These are phyloP conservation scores for Ivindomyrus marchei DNA, from an alignment of 2,113 vertebrate genomes.

Conservation along the genomic window DNA sequence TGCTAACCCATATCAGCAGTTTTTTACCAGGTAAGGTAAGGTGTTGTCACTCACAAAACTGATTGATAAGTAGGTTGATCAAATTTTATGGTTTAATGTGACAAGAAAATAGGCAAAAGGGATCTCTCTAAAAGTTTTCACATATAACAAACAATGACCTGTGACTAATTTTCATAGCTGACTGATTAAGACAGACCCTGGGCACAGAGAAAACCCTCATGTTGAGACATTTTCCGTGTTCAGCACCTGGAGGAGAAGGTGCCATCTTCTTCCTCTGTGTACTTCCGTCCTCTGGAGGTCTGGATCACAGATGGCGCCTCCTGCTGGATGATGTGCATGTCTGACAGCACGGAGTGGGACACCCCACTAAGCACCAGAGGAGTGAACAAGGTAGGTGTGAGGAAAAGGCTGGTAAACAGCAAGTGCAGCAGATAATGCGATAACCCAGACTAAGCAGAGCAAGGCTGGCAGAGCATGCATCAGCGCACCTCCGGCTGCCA, in stretches of 20 bases:
- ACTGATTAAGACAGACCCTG: neutral
- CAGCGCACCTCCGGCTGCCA: constrained; percentile 37
- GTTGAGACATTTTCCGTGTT: neutral
- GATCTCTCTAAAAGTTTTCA: neutral
- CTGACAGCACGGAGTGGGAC: constrained; percentile 83
- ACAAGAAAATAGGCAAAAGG: neutral
- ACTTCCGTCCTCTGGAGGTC: constrained; percentile 53
- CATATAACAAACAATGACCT: neutral
- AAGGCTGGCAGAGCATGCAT: neutral
- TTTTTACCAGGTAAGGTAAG: neutral
- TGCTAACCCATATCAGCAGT: neutral
- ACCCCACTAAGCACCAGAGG: constrained; percentile 63
- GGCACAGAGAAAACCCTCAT: neutral
- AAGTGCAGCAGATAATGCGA: neutral
- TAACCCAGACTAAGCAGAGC: neutral
- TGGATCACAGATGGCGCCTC: constrained; percentile 64
- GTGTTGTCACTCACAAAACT: neutral
- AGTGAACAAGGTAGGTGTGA: neutral
- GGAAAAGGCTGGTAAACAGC: neutral
- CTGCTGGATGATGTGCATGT: constrained; percentile 93
- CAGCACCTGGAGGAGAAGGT: constrained; percentile 60
- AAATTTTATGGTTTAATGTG: neutral
- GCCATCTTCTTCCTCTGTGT: constrained; percentile 52
- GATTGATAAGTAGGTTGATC: neutral
- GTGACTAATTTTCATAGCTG: neutral